A percentile compares a stretch with the other conserved stretches of the same genome.
These are phyloP conservation scores for Echinometra lucunter DNA, from an alignment of 53 echinoderm and acorn worm genomes.

Conservation along the genomic window DNA sequence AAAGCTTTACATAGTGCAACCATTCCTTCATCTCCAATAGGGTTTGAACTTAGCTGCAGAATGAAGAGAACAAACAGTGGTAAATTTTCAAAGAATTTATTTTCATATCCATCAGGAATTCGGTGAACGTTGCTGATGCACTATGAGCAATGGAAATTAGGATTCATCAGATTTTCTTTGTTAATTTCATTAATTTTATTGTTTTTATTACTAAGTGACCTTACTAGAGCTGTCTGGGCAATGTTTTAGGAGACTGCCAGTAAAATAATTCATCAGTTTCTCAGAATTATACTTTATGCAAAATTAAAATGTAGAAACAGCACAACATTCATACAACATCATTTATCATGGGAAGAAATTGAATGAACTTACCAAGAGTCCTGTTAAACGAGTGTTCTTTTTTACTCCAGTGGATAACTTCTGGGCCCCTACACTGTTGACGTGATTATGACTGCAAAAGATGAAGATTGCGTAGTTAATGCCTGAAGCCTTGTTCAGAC, in stretches of 20 bases:
- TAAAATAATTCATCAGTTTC: too few species aligned
- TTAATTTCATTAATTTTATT: neutral
- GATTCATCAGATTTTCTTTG: neutral
- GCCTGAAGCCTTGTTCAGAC: too few species aligned
- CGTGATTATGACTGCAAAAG: constrained; percentile 83
- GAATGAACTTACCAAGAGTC: constrained; percentile 79
- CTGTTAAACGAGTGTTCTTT: constrained; percentile 88
- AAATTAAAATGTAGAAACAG: too few species aligned
- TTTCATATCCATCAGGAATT: neutral
- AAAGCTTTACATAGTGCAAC: constrained; percentile 84
- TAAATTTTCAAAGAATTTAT: too few species aligned
- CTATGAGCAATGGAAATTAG: neutral
- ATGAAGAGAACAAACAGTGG: neutral
- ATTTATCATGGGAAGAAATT: neutral
- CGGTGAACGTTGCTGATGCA: neutral
- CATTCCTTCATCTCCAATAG: constrained; percentile 91
- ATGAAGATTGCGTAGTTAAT: neutral
- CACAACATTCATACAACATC: neutral
- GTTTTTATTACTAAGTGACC: too few species aligned
- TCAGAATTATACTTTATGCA: too few species aligned
- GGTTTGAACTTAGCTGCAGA: constrained; percentile 80
- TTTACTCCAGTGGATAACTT: constrained; percentile 89
- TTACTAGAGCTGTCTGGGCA: too few species aligned
- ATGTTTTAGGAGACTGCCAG: neutral
- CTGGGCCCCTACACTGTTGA: constrained; percentile 83